Evolutionary conservation across 2,797 vertebrate genomes (phyloP), one percentile per base, ranked within the genome.

Genomic region (Anas acuta): DNA sequence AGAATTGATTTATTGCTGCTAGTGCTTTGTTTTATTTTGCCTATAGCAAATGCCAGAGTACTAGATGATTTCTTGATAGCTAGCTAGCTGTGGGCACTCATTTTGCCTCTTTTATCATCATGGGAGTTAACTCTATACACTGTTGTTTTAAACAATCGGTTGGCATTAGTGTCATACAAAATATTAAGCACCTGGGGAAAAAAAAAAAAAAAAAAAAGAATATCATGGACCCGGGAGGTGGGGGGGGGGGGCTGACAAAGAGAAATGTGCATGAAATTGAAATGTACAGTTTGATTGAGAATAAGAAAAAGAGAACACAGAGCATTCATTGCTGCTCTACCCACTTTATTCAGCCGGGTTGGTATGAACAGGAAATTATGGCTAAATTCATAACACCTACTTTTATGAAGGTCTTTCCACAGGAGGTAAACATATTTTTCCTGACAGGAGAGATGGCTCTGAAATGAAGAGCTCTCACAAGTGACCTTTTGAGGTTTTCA

Each of bases 21-120:
- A 64, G 60, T 33, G 70, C 92, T 94, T 96, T 95, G 89, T 90
- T 96, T 93, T 78, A 86, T 75, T 95, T 88, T 80, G 85, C 86
- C 91, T 74, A 41, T 76, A 94, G 88, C 78, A 77, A 80, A 90
- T 6, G 1, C 70, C 91, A 87, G 92, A 84, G 84, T 28, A 66
- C 30, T 37, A 84, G 76, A 77, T 90, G 77, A 74, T 84, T 95
- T 92, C 80, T 84, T 84, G 69, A 65, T 85, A 91, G 90, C 61
- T 75, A 89, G 43, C 10, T 84, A 92, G 66, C 72, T 82, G 32
- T 33, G 69, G 78, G 86, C 85, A 84, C 61, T 92, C 61, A 35
- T 35, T 90, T 71, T 86, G 69, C 67, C 83, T 90, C 74, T 92
- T 72, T 62, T 37, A 80, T 77, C 16, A 0, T 49, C 1, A 3